Evolutionary conservation across 2,113 vertebrate species (phyloP), one percentile per base, ranked within the genome.

Genomic region (Gobio gobio): DNA sequence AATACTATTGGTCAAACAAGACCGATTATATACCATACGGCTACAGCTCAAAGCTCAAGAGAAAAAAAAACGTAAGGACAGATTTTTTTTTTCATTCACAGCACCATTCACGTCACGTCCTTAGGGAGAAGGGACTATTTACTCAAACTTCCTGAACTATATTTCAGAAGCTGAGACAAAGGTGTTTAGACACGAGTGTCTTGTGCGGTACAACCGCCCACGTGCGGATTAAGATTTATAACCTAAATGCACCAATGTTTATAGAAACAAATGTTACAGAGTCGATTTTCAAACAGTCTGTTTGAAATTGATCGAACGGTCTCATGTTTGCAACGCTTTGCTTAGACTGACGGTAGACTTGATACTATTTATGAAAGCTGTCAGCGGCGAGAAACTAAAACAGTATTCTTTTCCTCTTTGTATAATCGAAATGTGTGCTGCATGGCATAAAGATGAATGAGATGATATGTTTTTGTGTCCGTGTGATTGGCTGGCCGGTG

Each of bases 391-490:
- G 76, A 84, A 84, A 87, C 20, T 76, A 49, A 88, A 79, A 74
- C 85, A 88, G 54, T 43, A 83, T 84, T 85, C 74, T 54, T 85
- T 91, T 92, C 85, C 86, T 88, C 70, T 61, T 63, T 84, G 84
- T 70, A 36, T 81, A 80, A 56, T 72, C 45, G 59, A 72, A 90
- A 92, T 85, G 76, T 90, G 87, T 83, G 75, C 47, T 90, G 84
- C 86, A 78, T 90, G 86, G 89, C 88, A 87, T 54, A 22, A 89
- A 89, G 90, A 94, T 92, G 85, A 86, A 83, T 87, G 33, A n/a
- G 77, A 85, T 76, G 90, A 93, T 92, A 90, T 76, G 83, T 81
- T 79, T 87, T 80, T 86, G 61, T 73, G 47, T 88, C 90, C 49
- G 87, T 91, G 82, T 78, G 86, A 88, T 82, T 85, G 70, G 70